Evolutionary conservation across 2,797 vertebrate species (phyloP), one percentile per base, ranked within the genome.

Genomic region (Hypotaenidia okinawae): DNA sequence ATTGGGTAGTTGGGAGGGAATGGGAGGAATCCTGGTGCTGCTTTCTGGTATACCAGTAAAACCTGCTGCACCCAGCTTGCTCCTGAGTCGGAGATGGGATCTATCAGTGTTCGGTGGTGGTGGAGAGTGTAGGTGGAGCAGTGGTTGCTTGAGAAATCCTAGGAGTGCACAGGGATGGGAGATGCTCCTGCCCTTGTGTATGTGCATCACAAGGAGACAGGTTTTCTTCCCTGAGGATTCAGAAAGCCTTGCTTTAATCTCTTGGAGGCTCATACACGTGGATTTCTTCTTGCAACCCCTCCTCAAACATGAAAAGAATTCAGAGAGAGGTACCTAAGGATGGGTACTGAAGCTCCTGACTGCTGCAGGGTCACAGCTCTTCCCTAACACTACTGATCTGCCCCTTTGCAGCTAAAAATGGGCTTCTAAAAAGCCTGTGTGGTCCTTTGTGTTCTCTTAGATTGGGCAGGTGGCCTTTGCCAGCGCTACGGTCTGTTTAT

Each of bases 41-140:
- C 67, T 84, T 41, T 14, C 62, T 43, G 35, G 27, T 37, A 1
- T 62, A 52, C 88, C 93, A 78, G 93, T 81, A 58, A 78, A 93
- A 81, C 94, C 90, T 83, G 89, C 68, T 70, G 68, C 33, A 23
- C 43, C 49, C 77, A 62, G 51, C 57, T n/a, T 23, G 49, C 73
- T 72, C 17, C 4, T 0, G 47, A 16, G 54, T 15, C 22, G 30
- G 37, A 41, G 13, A 24, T 64, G 89, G 73, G 37, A 49, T 66
- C 7, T 1, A 4, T 51, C 41, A 17, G 4, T 32, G 2, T 33
- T 8, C 1, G 1, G 1, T 43, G 33, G 4, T 45, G 51, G 17
- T 55, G 58, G 57, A 82, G 87, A 54, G 76, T 4, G 63, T 72
- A 47, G 84, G 69, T 30, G 57, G 52, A 83, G 35, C 54, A 21